A percentile compares a stretch with the other conserved stretches of the same genome.
These are phyloP conservation scores for Alsophila aescularia DNA, from an alignment of 2,888 invertebrate species.

Conservation along the genomic window DNA sequence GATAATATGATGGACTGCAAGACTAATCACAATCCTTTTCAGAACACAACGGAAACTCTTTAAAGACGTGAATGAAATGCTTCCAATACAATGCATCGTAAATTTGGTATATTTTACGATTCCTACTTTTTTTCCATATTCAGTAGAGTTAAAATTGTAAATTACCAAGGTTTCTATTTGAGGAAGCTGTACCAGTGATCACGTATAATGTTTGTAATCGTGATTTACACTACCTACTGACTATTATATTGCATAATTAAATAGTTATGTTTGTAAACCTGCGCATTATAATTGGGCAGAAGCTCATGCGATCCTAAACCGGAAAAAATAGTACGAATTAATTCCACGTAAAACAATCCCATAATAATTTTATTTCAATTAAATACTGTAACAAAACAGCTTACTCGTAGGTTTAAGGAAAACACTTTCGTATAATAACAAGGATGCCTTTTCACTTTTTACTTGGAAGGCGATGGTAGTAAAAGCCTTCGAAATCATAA, in stretches of 20 bases:
- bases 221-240: constrained; percentile 40
- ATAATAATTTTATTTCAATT: not conserved
- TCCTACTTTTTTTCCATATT: constrained; percentile 18
- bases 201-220: constrained; percentile 49
- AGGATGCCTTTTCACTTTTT: constrained; percentile 3
- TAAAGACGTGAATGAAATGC: constrained; percentile 32
- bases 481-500: constrained; percentile 2
- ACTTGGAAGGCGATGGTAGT: not conserved
- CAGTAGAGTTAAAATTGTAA: constrained; percentile 34
- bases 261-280: constrained; percentile 39
- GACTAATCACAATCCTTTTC: constrained; percentile 39
- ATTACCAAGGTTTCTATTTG: constrained; percentile 47
- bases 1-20: constrained; percentile 55
- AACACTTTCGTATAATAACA: not conserved
- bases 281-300: constrained; percentile 44
- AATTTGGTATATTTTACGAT: constrained; percentile 26
- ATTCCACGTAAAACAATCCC: not conserved
- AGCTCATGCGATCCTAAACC: constrained; percentile 41
- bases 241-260: constrained; percentile 41
- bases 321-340: constrained; percentile 36
- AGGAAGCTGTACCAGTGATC: constrained; percentile 49
- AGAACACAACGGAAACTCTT: constrained; percentile 13
- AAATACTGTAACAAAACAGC: not conserved
- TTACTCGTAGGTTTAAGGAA: not conserved
- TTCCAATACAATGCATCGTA: constrained; percentile 43